Evolutionary conservation across 2,888 invertebrate species (phyloP).

Genomic region (Augiades crinisus): DNA sequence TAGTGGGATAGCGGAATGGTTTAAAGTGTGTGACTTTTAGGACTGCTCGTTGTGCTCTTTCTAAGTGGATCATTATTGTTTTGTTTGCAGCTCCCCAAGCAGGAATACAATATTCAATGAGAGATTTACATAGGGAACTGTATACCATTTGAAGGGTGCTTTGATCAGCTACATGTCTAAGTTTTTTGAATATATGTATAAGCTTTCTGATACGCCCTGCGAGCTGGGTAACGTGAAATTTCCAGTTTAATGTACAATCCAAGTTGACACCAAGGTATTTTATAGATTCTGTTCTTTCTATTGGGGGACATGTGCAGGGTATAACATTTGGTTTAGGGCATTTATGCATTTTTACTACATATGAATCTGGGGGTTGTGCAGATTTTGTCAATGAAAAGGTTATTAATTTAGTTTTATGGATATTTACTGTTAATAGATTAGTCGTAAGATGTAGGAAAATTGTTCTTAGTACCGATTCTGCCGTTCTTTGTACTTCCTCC

Average conservation of each 20-base stretch:
- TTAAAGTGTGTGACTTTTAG: not conserved
- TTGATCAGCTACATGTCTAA: not conserved
- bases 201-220: not conserved
- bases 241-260: not conserved
- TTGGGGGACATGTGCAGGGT: not conserved
- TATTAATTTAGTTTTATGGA: not conserved
- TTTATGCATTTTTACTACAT: not conserved
- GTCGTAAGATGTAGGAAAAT: not conserved
- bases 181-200: not conserved
- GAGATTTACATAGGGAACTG: not conserved
- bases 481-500: not conserved
- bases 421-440: not conserved
- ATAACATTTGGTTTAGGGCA: not conserved
- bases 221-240: not conserved
- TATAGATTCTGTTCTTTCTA: not conserved
- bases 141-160: not conserved
- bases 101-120: not conserved
- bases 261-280: not conserved
- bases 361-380: not conserved
- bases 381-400: not conserved
- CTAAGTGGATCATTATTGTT: not conserved
- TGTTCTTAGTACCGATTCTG: not conserved
- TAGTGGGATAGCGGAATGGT: not conserved
- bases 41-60: not conserved
- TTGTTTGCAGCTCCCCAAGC: not conserved